Base-by-base conservation (phyloP, 2,797 vertebrate species). In the Falco biarmicus region DNA sequence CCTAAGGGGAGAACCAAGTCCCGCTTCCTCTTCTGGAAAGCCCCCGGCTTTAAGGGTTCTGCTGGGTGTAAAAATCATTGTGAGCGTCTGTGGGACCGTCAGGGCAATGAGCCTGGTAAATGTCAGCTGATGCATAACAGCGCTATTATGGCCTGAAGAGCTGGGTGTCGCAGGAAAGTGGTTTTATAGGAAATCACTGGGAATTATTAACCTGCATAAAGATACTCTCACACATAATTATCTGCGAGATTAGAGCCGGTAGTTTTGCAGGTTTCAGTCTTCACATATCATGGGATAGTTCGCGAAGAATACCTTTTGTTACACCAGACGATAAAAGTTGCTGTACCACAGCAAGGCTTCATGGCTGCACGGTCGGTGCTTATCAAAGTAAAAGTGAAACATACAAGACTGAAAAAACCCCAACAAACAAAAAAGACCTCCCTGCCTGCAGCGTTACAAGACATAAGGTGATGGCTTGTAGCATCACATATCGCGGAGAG, bases 291-390 rank as follows among this genome's bases (percentile, higher is more conserved):
- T 13, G 28, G 20, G 28, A n/a, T 31, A 15, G 11, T 31, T 78
- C 31, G 47, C 22, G 56, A 24, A 28, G 51, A 45, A n/a, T 43
- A 53, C 18, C 29, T 56, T 37, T 60, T 32, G 29, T 65, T 57
- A 22, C 1, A 28, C 1, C 8, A 29, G 50, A 26, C 18, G 24
- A 31, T n/a, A 50, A 26, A 66, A 87, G 39, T 25, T 50, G 32
- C 22, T 54, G 21, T 61, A 61, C 6, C 14, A 65, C 28, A 71
- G 29, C 12, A 21, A 37, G 29, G 22, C 26, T 89, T 56, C 1
- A 2, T 4, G 29, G 50, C 32, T 79, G 13, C 1, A 1, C n/a
- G 15, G 6, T 16, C 39, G 11, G 34, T 6, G 50, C 32, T 43
- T 39, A 54, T 2, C 25, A 34, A 57, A 77, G 25, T 12, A 22